Conservation (phyloP, 30 jellyfish, hydroid and myxozoan genomes). For the Chrysaora quinquecirrha region DNA sequence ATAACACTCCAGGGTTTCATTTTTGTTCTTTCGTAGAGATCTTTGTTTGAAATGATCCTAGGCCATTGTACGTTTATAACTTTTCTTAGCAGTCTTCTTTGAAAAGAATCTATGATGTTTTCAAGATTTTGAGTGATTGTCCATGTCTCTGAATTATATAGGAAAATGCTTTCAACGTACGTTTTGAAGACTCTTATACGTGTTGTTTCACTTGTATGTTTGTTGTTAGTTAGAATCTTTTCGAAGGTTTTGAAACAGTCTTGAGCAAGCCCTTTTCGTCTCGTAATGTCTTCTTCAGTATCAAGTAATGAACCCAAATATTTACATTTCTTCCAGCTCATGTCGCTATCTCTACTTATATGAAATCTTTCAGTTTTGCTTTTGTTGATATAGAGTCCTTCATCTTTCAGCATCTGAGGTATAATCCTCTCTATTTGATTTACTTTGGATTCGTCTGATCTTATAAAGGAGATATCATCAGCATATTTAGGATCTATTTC, state of each 20-base stretch:
- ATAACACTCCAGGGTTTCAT: neutral
- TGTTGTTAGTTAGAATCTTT: neutral
- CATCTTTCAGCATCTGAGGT: too few relatives aligned
- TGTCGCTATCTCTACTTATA: too few relatives aligned
- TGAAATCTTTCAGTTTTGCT: too few relatives aligned
- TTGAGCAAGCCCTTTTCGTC: neutral
- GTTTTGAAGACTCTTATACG: neutral
- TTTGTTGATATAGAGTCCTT: too few relatives aligned
- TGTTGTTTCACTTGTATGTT: neutral
- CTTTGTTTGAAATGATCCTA: neutral
- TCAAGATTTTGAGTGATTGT: neutral
- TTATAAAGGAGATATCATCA: too few relatives aligned
- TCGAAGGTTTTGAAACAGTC: neutral
- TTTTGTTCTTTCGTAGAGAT: neutral
- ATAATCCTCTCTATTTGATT: too few relatives aligned
- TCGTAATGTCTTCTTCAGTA: neutral
- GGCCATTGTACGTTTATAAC: neutral
- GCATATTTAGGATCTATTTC: too few relatives aligned
- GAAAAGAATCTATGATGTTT: neutral
- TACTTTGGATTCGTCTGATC: too few relatives aligned
- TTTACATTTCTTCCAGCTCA: too few relatives aligned
- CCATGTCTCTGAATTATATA: neutral
- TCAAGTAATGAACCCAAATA: neutral
- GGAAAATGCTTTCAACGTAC: neutral
- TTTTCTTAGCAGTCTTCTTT: too few relatives aligned